Evolutionary conservation across 2,113 vertebrate species (phyloP).

Genomic region (Sciurus niger): DNA sequence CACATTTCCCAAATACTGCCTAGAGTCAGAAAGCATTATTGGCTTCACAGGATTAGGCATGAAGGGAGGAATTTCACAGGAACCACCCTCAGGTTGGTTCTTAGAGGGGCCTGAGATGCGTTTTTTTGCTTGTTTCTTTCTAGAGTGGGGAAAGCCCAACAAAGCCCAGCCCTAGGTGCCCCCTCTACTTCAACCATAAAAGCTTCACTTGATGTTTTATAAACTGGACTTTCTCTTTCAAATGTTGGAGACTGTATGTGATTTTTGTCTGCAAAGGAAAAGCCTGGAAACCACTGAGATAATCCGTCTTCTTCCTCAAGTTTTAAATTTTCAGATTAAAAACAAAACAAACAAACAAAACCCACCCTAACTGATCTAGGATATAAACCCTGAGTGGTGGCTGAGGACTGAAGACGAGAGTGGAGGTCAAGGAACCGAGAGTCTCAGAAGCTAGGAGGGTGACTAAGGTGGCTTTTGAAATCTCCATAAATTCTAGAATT

Average conservation of each 20-base stretch:
- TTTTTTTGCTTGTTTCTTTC: background rate
- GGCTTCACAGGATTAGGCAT: fast-evolving
- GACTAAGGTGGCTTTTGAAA: background rate
- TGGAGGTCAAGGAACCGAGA: background rate
- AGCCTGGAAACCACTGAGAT: constrained; percentile 2
- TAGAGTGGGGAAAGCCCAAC: background rate
- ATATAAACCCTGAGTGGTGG: background rate
- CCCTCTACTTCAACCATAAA: background rate
- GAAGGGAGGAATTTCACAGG: background rate
- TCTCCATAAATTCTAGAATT: background rate
- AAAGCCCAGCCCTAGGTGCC: background rate
- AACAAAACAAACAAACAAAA: background rate
- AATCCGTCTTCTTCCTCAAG: constrained; percentile 14
- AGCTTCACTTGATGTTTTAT: background rate
- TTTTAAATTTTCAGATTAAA: constrained; percentile 28
- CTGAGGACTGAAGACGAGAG: background rate
- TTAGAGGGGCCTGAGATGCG: background rate
- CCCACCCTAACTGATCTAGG: background rate
- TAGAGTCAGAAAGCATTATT: background rate
- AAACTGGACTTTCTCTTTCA: background rate
- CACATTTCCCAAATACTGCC: background rate
- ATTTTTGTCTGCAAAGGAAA: constrained; percentile 39
- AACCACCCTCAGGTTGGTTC: background rate
- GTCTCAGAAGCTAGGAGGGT: background rate
- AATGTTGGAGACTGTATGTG: background rate